A percentile compares a stretch with the other conserved stretches of the same genome.
These are phyloP conservation scores for Larimichthys polyactis DNA, from an alignment of 2,113 vertebrate species.

Conservation along the genomic window DNA sequence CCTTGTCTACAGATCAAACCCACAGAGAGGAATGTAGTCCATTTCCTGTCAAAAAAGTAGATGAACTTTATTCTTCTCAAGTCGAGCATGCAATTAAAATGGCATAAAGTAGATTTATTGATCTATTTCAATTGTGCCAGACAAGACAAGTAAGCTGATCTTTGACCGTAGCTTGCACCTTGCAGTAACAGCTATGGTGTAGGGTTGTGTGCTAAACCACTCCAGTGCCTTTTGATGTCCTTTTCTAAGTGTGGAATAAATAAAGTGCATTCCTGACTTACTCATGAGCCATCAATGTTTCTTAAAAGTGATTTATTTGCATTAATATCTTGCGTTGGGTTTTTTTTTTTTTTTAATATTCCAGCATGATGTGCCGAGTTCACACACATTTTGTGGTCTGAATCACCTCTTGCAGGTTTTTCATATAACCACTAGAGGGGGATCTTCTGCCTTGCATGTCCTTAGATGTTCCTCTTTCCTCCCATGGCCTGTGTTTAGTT, in stretches of 20 bases:
- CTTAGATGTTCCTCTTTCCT: too few species aligned
- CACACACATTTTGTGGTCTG: not conserved
- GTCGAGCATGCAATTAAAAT: constrained; percentile 2
- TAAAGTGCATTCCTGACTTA: constrained; percentile 82
- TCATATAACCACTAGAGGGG: constrained; percentile 57
- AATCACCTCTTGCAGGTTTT: not conserved
- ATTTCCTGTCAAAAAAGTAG: constrained; percentile 21
- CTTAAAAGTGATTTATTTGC: not conserved
- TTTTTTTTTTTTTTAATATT: not conserved
- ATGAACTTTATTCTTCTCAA: constrained; percentile 22
- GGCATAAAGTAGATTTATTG: constrained; percentile 22
- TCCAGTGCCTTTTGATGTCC: constrained; percentile 82
- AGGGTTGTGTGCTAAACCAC: constrained; percentile 74
- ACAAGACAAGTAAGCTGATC: constrained; percentile 46
- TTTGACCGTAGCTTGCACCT: constrained; percentile 65
- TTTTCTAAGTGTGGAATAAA: constrained; percentile 83
- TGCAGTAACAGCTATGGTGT: constrained; percentile 60
- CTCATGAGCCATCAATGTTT: not conserved
- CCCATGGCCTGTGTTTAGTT: not conserved
- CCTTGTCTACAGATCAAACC: constrained; percentile 29
- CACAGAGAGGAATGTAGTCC: constrained; percentile 18
- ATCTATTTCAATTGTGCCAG: constrained; percentile 15
- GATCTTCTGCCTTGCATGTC: constrained; percentile 38
- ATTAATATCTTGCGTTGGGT: not conserved
- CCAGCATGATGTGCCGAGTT: not conserved